Evolutionary conservation across 35 echinoderm and acorn worm species (phyloP).

Genomic region (Hemicentrotus pulcherrimus): DNA sequence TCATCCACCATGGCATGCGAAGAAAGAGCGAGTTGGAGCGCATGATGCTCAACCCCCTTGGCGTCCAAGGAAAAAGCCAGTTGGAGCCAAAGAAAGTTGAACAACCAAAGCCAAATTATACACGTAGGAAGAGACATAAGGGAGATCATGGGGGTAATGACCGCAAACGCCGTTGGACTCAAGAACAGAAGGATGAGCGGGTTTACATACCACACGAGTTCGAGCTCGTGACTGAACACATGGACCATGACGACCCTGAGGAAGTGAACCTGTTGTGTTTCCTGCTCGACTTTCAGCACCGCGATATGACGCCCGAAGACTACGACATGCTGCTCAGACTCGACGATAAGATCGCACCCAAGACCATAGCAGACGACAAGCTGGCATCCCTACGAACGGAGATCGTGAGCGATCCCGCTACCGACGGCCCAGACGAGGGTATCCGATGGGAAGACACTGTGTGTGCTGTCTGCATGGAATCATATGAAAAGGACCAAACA

Average conservation of each 20-base stretch:
- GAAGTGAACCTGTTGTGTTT: constrained; percentile 55
- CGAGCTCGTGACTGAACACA: constrained; percentile 47
- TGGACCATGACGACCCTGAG: background rate
- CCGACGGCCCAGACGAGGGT: background rate
- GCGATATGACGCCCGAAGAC: constrained; percentile 87
- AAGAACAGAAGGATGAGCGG: constrained; percentile 9
- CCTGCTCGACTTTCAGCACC: constrained; percentile 73
- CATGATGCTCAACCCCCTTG: background rate
- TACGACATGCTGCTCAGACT: constrained; percentile 79
- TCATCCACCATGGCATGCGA: background rate
- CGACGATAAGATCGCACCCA: constrained; percentile 75
- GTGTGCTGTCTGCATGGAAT: constrained; percentile 90
- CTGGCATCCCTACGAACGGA: constrained; percentile 50
- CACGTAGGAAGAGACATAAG: background rate
- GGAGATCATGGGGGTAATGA: background rate
- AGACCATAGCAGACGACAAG: constrained; percentile 56
- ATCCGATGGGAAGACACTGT: constrained; percentile 25
- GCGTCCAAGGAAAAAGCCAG: background rate
- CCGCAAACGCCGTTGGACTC: constrained; percentile 7
- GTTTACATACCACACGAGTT: constrained; percentile 48
- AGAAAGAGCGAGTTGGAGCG: background rate
- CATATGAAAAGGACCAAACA: constrained; percentile 52
- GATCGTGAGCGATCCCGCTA: background rate
- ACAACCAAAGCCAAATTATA: constrained; percentile 18
- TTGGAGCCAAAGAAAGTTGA: background rate